Base-by-base conservation (phyloP, 2,888 invertebrate species). In the Crioceris asparagi region DNA sequence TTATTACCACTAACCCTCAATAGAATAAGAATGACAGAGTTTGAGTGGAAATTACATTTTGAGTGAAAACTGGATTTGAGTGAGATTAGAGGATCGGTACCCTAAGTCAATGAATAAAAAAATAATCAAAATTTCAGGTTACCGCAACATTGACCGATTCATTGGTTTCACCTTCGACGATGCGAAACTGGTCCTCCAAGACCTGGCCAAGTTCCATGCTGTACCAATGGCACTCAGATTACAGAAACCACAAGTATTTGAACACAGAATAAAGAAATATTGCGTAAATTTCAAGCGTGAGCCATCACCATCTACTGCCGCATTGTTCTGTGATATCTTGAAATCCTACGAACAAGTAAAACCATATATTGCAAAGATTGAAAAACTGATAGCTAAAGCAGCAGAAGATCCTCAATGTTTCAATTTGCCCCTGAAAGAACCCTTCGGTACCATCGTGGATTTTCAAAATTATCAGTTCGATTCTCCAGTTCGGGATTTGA, bases 401-500 rank as follows among this genome's bases (percentile, higher is more conserved):
- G 58, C 18, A 8, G 30, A 19, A 11, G 6, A n/a, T 7, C 12
- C 29, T 2, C 26, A 35, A n/a, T n/a, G n/a, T n/a, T n/a, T n/a
- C n/a, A n/a, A n/a, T n/a, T n/a, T n/a, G n/a, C n/a, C n/a, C n/a
- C n/a, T n/a, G n/a, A n/a, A n/a, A n/a, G n/a, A n/a, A n/a, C n/a
- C n/a, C n/a, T n/a, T n/a, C n/a, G n/a, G n/a, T n/a, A n/a, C n/a
- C n/a, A n/a, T n/a, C n/a, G n/a, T n/a, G n/a, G n/a, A n/a, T n/a
- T n/a, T n/a, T n/a, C 55, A 56, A 43, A 17, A 48, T 4, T 45
- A 46, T 12, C 37, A 39, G 7, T 52, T 50, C 36, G 44, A 41
- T 8, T 52, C 54, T 5, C 48, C 52, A 3, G 41, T 45, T 4
- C 33, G 27, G 17, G 57, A 59, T 41, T 10, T 59, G 2, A 17